Base-by-base conservation (phyloP, 2,113 vertebrate species). In the Amblyopsis rosae region DNA sequence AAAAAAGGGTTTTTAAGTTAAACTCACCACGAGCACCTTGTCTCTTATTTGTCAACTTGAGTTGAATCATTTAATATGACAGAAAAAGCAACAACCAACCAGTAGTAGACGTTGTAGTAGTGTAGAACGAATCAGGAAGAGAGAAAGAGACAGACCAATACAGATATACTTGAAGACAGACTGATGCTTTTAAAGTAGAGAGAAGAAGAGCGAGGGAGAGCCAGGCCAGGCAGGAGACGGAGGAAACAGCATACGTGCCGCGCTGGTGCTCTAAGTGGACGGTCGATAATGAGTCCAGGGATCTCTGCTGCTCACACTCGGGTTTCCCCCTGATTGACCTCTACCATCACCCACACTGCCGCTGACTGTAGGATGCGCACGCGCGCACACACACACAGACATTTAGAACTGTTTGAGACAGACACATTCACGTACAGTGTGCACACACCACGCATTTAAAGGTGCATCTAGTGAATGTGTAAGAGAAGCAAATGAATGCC, bases 271-370 rank as follows among this genome's bases (percentile, higher is more conserved):
- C 82, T 74, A 47, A 73, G 75, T 32, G 59, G 66, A 57, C 69
- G 87, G 80, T 90, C 86, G 88, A 92, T 92, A 41, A 84, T 32
- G 74, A 81, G 85, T 87, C 72, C 82, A 82, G 89, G 87, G 89
- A 88, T 88, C 87, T 82, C 83, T 89, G 82, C 73, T 77, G 79
- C 87, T 73, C 63, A 5, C 33, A 74, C 83, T 93, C 90, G 75
- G 85, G 88, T 92, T 93, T 91, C 90, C 79, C 87, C 79, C 87
- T 85, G 82, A 82, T 82, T 92, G 90, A 92, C 91, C 90, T 92
- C 88, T 90, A 81, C 67, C 66, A 72, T 76, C 59, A 67, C 19
- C 51, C 46, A 65, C 76, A 67, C 76, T 82, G 35, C 6, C 35
- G 5, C 35, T 48, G 13, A 72, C 77, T 75, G 67, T 65, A 73